phyloP scores from a whole-genome alignment of 2,113 vertebrate species.

The Clarias batrachus region DNA sequence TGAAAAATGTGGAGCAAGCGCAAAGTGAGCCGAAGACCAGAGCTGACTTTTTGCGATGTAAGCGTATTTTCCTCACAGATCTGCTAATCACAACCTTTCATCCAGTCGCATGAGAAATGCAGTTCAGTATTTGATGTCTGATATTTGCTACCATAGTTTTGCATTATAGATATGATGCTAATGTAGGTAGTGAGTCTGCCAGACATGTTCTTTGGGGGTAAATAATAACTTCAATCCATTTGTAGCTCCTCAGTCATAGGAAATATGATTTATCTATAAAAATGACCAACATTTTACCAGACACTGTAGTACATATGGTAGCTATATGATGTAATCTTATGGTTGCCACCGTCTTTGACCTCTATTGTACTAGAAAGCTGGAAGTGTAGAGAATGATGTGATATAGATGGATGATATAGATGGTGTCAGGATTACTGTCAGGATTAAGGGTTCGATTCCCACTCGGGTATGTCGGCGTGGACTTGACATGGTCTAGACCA shows the following conservation, averaged over 20 bases:
- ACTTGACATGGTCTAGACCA: too few relatives aligned
- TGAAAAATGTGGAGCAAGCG: slow-evolving; percentile 1
- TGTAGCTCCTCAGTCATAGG: background rate
- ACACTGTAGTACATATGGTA: background rate
- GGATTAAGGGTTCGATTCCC: too few relatives aligned
- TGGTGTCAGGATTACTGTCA: too few relatives aligned
- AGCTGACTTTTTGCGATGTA: slow-evolving; percentile 69
- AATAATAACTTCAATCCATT: background rate
- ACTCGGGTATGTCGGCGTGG: too few relatives aligned
- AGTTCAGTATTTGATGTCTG: background rate
- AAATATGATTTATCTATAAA: background rate
- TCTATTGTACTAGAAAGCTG: background rate
- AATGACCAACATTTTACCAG: background rate
- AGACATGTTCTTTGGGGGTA: background rate
- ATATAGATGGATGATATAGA: too few relatives aligned
- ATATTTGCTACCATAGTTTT: background rate
- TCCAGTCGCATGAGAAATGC: background rate
- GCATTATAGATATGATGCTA: background rate
- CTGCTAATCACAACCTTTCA: background rate
- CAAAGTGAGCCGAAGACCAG: slow-evolving; percentile 62
- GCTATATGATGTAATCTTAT: background rate
- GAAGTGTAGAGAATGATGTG: background rate
- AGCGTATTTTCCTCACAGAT: slow-evolving; percentile 43
- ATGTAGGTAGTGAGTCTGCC: background rate
- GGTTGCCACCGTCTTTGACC: background rate